Percentiles rank a stretch among this genome's conserved stretches.
Conservation (phyloP, 2,888 invertebrate genomes). For the Globia sparganii region DNA sequence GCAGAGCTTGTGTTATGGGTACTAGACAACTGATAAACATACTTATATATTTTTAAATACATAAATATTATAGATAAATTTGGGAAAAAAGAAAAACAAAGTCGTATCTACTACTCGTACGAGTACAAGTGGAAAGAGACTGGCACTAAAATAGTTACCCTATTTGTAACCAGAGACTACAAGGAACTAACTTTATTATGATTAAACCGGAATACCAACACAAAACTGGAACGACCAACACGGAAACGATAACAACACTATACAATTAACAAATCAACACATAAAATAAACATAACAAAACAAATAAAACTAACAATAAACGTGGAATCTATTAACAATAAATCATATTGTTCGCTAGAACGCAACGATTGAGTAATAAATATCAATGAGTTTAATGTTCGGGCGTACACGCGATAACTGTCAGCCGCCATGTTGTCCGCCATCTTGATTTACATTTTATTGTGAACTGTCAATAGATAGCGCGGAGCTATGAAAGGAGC, state of each 20-base stretch:
- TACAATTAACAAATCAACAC: constrained; percentile 64
- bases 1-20: too few species aligned
- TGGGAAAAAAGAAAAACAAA: constrained; percentile 2
- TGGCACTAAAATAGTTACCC: constrained; percentile 28
- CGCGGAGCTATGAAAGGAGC: constrained; percentile 69
- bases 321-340: constrained; percentile 86
- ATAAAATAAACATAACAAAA: constrained; percentile 66
- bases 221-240: constrained; percentile 52
- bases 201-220: constrained; percentile 45
- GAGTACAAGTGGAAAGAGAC: constrained; percentile 15
- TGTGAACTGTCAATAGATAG: constrained; percentile 84
- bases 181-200: constrained; percentile 50
- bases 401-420: constrained; percentile 89
- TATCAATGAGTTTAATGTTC: constrained; percentile 90
- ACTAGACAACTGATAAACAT: too few species aligned
- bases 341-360: constrained; percentile 82
- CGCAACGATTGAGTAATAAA: constrained; percentile 89
- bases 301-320: constrained; percentile 84
- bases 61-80: too few species aligned
- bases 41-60: too few species aligned
- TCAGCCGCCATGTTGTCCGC: constrained; percentile 87
- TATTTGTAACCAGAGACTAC: constrained; percentile 38
- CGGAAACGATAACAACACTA: constrained; percentile 62
- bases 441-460: constrained; percentile 87
- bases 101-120: background rate